Evolutionary conservation across 1,140 invertebrate species (phyloP), one percentile per base, ranked within the genome.

Genomic region (Holotrichia oblita): DNA sequence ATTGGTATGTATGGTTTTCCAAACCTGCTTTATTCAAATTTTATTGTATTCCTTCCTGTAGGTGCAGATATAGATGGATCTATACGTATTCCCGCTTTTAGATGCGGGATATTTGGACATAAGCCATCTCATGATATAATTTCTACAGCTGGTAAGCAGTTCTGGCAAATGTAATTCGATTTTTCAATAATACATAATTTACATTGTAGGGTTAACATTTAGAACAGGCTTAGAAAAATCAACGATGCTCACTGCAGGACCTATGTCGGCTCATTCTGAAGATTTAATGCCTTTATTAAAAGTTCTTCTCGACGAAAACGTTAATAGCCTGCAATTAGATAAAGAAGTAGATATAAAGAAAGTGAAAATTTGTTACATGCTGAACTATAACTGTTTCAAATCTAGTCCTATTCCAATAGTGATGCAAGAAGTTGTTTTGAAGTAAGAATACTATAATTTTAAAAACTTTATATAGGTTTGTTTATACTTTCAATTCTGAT

Each of bases 51-150:
- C 24, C 2, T 48, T 48, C 8, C 2, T 69, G 10, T 74, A 82
- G 85, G 84, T 24, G 95, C 95, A 0, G 98, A 99, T 87, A 97
- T 99, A 83, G 98, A 97, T 20, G 98, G 98, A 0, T 98, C 96
- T 7, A 94, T 96, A 64, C 91, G 98, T 69, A 97, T 99, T 89
- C 98, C 98, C 2, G 92, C 96, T 0, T 97, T 97, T 83, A 98
- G 95, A 87, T 98, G 96, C 89, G 98, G 98, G 48, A 89, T 99
- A 72, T 99, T 94, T 88, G 98, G 96, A 2, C 93, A 97, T 81
- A 98, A 98, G 85, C 93, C 97, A 4, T 95, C 94, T 8, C 81
- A 78, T 42, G 76, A 82, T 69, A 14, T 84, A 9, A 81, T 84
- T 4, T 77, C 82, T 7, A 83, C 80, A 7, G 81, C 79, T 79